These are phyloP conservation scores for Salvelinus sp. DNA, from an alignment of 2,113 vertebrate genomes.

Conservation along the genomic window DNA sequence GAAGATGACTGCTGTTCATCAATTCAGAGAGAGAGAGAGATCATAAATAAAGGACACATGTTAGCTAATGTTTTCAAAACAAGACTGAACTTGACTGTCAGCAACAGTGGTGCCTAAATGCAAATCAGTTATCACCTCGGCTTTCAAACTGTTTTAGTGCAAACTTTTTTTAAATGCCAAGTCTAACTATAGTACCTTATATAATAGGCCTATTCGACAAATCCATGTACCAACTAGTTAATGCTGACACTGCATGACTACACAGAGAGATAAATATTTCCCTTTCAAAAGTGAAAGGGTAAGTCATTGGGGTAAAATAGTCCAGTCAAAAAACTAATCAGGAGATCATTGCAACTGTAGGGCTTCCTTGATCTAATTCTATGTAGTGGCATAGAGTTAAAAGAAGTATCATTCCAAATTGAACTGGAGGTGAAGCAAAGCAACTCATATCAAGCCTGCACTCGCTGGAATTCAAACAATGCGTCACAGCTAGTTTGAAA, in stretches of 20 bases:
- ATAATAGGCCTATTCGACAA: too few relatives aligned
- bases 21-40: background rate
- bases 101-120: background rate
- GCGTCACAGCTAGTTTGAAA: too few relatives aligned
- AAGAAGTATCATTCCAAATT: background rate
- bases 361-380: background rate
- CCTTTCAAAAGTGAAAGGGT: too few relatives aligned
- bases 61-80: background rate
- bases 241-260: too few relatives aligned
- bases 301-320: background rate
- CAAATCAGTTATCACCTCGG: background rate
- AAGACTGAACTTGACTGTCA: background rate
- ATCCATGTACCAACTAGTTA: too few relatives aligned
- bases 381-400: background rate
- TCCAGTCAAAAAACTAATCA: background rate
- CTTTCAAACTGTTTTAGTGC: too few relatives aligned
- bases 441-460: background rate
- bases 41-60: conserved; percentile 2
- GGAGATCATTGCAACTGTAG: background rate
- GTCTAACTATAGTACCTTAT: too few relatives aligned
- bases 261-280: too few relatives aligned
- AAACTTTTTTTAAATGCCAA: too few relatives aligned
- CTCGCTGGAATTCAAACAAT: background rate
- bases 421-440: background rate
- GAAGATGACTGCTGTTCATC: conserved; percentile 21